phyloP scores from a whole-genome alignment of 2,888 invertebrate genomes.

The Parnassius mnemosyne region DNA sequence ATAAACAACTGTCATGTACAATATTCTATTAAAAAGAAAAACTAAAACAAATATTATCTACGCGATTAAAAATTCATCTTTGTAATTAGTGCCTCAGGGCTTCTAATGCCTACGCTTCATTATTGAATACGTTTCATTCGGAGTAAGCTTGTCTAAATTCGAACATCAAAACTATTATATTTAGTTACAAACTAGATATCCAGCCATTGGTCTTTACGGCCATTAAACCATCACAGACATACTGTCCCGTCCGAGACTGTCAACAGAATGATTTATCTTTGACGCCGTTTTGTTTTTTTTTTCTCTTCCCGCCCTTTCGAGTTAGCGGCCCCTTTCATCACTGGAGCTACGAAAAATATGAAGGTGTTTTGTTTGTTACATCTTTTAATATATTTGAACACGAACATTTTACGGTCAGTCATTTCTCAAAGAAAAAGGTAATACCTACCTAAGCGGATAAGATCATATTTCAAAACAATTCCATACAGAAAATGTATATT shows the following conservation, averaged over 20 bases:
- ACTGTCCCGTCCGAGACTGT: constrained; percentile 34
- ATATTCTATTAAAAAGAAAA: too few species aligned
- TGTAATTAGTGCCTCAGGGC: too few species aligned
- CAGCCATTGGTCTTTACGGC: constrained; percentile 10
- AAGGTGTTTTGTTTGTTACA: constrained; percentile 14
- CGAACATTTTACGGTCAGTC: constrained; percentile 3
- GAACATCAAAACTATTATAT: neutral
- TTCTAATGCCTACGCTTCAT: too few species aligned
- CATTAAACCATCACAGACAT: constrained; percentile 27
- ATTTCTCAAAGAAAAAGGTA: neutral
- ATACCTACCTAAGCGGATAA: too few species aligned
- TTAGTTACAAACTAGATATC: constrained; percentile 7
- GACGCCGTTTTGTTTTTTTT: constrained; percentile 29
- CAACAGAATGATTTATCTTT: constrained; percentile 42
- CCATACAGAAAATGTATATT: too few species aligned
- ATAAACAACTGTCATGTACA: too few species aligned
- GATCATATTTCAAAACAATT: too few species aligned
- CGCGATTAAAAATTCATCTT: too few species aligned
- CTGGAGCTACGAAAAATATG: constrained; percentile 14
- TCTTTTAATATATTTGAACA: constrained; percentile 14
- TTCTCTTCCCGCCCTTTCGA: constrained; percentile 41
- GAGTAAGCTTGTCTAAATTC: neutral
- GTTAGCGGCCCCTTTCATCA: constrained; percentile 38
- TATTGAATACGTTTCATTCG: neutral
- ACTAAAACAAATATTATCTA: too few species aligned